Percentiles rank a stretch among this genome's conserved stretches.
phyloP scores from a whole-genome alignment of 2,888 invertebrate species.

The Eucriotettix oculatus region DNA sequence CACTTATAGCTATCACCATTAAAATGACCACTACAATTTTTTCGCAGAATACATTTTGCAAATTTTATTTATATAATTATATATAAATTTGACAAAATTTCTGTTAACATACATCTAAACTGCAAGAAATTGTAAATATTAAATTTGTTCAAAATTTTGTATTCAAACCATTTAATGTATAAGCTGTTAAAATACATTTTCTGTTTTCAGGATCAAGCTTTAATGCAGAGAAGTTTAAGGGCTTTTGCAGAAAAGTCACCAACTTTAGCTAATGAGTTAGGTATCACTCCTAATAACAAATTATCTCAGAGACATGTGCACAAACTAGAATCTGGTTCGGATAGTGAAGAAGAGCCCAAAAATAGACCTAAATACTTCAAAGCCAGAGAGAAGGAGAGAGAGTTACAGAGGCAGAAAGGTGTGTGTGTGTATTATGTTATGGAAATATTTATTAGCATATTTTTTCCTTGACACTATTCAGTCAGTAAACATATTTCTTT shows the following conservation, averaged over 20 bases:
- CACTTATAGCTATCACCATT: too few species aligned
- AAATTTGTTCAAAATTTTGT: too few species aligned
- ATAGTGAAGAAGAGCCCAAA: constrained; percentile 35
- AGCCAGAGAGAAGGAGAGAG: constrained; percentile 29
- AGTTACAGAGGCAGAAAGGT: constrained; percentile 26
- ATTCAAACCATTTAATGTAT: too few species aligned
- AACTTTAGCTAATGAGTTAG: constrained; percentile 38
- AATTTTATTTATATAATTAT: too few species aligned
- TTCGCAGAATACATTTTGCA: too few species aligned
- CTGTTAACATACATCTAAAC: too few species aligned
- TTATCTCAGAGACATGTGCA: constrained; percentile 12
- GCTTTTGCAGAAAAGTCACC: constrained; percentile 46
- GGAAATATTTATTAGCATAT: neutral
- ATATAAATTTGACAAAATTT: too few species aligned
- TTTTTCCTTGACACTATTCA: neutral
- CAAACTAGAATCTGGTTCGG: constrained; percentile 26
- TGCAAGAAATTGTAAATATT: too few species aligned
- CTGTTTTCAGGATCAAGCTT: constrained; percentile 32
- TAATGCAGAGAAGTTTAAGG: constrained; percentile 46
- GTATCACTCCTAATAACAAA: constrained; percentile 25
- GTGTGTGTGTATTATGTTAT: constrained; percentile 1
- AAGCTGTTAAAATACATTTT: neutral
- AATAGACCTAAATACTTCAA: constrained; percentile 34
- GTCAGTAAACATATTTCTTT: neutral
- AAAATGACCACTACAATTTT: too few species aligned